Evolutionary conservation across 2,888 invertebrate species (phyloP).

Genomic region (Lysandra coridon): DNA sequence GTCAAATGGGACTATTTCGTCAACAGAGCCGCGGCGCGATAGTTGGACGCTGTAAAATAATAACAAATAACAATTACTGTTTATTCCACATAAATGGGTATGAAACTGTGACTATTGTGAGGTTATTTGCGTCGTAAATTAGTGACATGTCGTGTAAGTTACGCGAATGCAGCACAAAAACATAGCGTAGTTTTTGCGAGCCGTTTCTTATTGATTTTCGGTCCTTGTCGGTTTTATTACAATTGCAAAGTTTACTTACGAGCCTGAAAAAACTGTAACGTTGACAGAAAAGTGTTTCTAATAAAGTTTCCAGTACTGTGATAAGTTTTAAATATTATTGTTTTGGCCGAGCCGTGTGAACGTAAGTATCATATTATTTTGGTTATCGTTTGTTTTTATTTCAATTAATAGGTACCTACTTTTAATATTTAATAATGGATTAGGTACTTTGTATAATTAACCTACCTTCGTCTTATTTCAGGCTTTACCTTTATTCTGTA

Average conservation of each 20-base stretch:
- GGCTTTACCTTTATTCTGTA: background rate
- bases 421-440: background rate
- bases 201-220: conserved; percentile 73
- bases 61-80: conserved; percentile 68
- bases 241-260: conserved; percentile 64
- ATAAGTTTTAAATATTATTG: conserved; percentile 37
- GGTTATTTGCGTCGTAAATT: conserved; percentile 58
- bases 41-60: conserved; percentile 78
- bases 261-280: conserved; percentile 40
- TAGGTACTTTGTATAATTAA: background rate
- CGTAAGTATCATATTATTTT: conserved; percentile 57
- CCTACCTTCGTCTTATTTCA: background rate
- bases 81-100: conserved; percentile 69
- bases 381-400: conserved; percentile 16
- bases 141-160: conserved; percentile 59
- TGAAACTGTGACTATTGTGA: conserved; percentile 63
- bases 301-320: conserved; percentile 40
- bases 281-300: conserved; percentile 42
- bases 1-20: conserved; percentile 84
- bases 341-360: conserved; percentile 48
- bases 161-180: conserved; percentile 48
- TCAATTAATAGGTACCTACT: background rate
- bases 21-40: conserved; percentile 79
- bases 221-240: conserved; percentile 70
- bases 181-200: conserved; percentile 57